Evolutionary conservation across 2,113 vertebrate species (phyloP).

Genomic region (Hypocryptadius cinnamomeus): DNA sequence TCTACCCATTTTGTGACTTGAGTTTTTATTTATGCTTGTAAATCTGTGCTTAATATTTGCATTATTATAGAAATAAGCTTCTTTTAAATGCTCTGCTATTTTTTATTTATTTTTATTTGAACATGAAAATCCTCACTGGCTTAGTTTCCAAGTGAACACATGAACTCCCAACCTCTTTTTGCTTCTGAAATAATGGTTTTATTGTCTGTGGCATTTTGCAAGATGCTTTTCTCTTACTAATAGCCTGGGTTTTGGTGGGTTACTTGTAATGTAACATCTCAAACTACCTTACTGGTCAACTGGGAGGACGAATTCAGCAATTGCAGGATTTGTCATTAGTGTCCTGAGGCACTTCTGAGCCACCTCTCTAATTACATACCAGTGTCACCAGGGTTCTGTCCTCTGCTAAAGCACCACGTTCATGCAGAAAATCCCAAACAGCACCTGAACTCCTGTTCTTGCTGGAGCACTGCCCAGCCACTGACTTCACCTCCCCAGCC

Average conservation of each 20-base stretch:
- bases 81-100: constrained; percentile 23
- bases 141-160: background rate
- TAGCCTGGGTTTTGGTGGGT: background rate
- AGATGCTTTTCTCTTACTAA: background rate
- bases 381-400: background rate
- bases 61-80: constrained; percentile 43
- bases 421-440: background rate
- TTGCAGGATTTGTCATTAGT: background rate
- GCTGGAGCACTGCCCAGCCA: background rate
- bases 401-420: background rate
- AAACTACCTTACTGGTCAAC: background rate
- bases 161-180: background rate
- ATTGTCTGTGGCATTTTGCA: background rate
- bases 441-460: background rate
- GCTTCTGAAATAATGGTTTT: background rate
- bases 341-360: background rate
- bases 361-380: background rate
- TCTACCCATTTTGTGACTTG: background rate
- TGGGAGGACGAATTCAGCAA: background rate
- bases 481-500: background rate
- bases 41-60: constrained; percentile 42
- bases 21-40: constrained; percentile 19
- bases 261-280: background rate
- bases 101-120: constrained; percentile 27
- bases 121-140: background rate